These are phyloP conservation scores for Microplitis demolitor DNA, from an alignment of 1,140 invertebrate genomes.

Conservation along the genomic window DNA sequence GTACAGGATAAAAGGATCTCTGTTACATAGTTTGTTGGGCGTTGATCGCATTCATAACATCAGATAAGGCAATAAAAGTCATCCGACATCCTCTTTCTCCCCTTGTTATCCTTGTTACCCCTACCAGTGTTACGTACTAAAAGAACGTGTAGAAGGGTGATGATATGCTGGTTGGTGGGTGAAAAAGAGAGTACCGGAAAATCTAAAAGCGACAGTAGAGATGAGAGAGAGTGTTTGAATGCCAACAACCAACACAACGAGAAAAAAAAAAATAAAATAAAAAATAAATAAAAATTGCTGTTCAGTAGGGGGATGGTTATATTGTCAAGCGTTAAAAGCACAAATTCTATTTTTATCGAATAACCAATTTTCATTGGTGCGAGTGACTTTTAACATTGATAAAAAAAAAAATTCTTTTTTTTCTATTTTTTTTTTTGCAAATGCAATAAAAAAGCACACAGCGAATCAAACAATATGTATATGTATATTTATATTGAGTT, in stretches of 20 bases:
- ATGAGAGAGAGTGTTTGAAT: constrained; percentile 4
- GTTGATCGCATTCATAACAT: constrained; percentile 41
- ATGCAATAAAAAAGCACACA: background rate
- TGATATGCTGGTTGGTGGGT: background rate
- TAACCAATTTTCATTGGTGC: constrained; percentile 28
- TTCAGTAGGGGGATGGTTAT: background rate
- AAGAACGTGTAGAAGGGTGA: background rate
- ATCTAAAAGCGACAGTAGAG: constrained; percentile 39
- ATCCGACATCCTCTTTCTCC: constrained; percentile 13
- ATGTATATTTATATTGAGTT: background rate
- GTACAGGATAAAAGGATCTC: constrained; percentile 18
- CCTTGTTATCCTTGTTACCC: too few species aligned
- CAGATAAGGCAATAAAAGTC: constrained; percentile 42
- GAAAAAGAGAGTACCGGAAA: constrained; percentile 26
- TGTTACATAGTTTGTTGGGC: background rate
- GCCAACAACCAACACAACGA: background rate
- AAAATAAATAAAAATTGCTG: too few species aligned
- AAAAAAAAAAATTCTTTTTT: background rate
- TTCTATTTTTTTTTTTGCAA: background rate
- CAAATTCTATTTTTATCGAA: constrained; percentile 30
- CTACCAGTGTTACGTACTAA: background rate
- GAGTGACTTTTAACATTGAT: background rate
- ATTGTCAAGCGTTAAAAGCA: constrained; percentile 27
- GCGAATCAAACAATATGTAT: background rate
- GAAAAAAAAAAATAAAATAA: background rate